Conservation (phyloP, 2,113 vertebrate genomes). For the Colaptes auratus region DNA sequence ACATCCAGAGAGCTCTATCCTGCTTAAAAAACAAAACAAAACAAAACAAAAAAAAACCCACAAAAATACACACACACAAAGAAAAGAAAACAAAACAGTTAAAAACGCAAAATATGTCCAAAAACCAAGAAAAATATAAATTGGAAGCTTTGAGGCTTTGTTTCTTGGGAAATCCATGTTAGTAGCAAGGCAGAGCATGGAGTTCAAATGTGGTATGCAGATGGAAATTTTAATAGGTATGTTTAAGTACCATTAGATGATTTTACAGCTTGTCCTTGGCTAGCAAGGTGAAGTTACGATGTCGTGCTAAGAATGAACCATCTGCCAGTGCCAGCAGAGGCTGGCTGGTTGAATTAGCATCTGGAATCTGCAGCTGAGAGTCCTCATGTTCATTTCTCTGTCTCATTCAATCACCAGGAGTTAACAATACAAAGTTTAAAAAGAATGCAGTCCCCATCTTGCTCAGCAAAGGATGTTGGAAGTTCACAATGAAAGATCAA, state of each 20-base stretch:
- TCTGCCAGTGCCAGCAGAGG: slow-evolving; percentile 32
- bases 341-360: not conserved
- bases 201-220: not conserved
- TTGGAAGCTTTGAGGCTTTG: not conserved
- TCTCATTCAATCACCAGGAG: slow-evolving; percentile 26
- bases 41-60: no score
- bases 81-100: not conserved
- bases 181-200: not conserved
- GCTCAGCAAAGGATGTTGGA: not conserved
- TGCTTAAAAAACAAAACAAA: not conserved
- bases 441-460: not conserved
- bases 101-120: not conserved
- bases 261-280: not conserved
- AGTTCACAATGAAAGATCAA: not conserved
- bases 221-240: slow-evolving; percentile 12
- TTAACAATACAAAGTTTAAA: not conserved
- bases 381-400: not conserved
- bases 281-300: not conserved
- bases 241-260: slow-evolving; percentile 21
- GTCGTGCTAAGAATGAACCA: slow-evolving; percentile 6
- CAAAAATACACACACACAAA: no score
- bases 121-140: not conserved
- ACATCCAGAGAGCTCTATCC: not conserved
- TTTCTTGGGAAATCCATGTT: not conserved
- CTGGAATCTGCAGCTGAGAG: not conserved